phyloP scores from a whole-genome alignment of 1,140 invertebrate genomes.

The Chymomyza costata region DNA sequence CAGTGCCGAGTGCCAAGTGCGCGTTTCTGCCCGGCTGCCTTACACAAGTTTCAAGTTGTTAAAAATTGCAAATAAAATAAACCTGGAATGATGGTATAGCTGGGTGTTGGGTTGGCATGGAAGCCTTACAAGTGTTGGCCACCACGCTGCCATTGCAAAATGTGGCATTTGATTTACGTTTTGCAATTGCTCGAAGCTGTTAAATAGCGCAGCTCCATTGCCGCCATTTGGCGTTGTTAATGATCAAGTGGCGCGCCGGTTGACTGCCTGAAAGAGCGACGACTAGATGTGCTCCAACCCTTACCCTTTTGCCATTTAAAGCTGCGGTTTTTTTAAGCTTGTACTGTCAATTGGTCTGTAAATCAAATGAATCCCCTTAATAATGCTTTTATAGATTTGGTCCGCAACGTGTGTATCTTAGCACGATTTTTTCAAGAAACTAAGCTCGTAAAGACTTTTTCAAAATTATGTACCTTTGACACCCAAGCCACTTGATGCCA shows the following conservation, averaged over 20 bases:
- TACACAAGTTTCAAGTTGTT: conserved; percentile 30
- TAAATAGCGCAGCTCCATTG: conserved; percentile 29
- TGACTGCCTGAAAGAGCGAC: not conserved
- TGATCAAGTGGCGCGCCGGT: conserved; percentile 36
- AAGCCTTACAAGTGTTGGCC: too few species aligned
- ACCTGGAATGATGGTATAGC: conserved; percentile 1
- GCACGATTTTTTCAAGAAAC: too few species aligned
- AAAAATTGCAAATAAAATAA: conserved; percentile 57
- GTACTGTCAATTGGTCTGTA: too few species aligned
- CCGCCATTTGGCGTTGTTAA: conserved; percentile 25
- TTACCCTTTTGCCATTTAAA: too few species aligned
- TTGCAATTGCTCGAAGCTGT: conserved; percentile 49
- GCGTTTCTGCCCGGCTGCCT: conserved; percentile 2
- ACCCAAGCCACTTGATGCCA: conserved; percentile 35
- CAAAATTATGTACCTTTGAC: too few species aligned
- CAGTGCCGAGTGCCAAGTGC: conserved; percentile 5
- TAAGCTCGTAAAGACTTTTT: too few species aligned
- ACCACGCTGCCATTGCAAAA: conserved; percentile 43
- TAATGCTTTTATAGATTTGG: too few species aligned
- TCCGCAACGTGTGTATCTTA: too few species aligned
- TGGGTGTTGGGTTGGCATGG: not conserved
- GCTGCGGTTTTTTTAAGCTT: too few species aligned
- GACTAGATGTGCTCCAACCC: too few species aligned
- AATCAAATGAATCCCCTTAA: too few species aligned
- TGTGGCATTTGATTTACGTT: conserved; percentile 67